These are phyloP conservation scores for Hybognathus amarus DNA, from an alignment of 2,797 vertebrate species.

Conservation along the genomic window DNA sequence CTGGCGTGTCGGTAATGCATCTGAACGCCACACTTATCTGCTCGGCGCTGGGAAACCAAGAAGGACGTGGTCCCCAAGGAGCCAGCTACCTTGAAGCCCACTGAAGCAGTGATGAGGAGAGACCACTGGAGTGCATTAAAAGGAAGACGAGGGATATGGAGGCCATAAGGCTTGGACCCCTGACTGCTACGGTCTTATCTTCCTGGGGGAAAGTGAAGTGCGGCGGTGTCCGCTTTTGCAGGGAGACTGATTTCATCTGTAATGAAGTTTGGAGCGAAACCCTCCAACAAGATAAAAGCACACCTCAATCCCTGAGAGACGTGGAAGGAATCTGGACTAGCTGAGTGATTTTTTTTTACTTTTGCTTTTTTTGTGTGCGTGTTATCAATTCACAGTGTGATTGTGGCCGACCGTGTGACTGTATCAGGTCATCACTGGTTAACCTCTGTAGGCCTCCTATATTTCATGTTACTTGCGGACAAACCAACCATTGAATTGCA, in stretches of 20 bases:
- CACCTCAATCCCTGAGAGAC: constrained; percentile 34
- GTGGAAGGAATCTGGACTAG: constrained; percentile 3
- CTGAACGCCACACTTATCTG: constrained; percentile 50
- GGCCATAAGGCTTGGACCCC: constrained; percentile 10
- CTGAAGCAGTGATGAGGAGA: constrained; percentile 19
- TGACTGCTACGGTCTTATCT: constrained; percentile 42
- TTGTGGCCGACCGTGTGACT: constrained; percentile 27
- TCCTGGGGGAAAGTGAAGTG: constrained; percentile 14
- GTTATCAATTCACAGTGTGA: constrained; percentile 49
- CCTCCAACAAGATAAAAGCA: constrained; percentile 46
- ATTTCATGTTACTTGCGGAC: constrained; percentile 18
- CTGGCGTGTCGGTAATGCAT: constrained; percentile 10
- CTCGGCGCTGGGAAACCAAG: constrained; percentile 10
- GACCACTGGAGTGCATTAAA: constrained; percentile 39
- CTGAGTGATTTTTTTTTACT: background rate
- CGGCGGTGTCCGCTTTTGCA: constrained; percentile 17
- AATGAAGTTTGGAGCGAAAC: constrained; percentile 47
- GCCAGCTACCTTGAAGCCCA: constrained; percentile 17
- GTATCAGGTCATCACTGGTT: constrained; percentile 56
- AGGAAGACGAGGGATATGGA: constrained; percentile 14
- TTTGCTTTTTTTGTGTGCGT: background rate
- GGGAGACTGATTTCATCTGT: constrained; percentile 46
- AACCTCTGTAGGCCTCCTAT: constrained; percentile 39
- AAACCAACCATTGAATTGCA: constrained; percentile 53
- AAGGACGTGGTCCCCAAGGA: constrained; percentile 27